A percentile compares a stretch with the other conserved stretches of the same genome.
phyloP scores from a whole-genome alignment of 2,888 invertebrate species.

The Standfussiana lucernea region DNA sequence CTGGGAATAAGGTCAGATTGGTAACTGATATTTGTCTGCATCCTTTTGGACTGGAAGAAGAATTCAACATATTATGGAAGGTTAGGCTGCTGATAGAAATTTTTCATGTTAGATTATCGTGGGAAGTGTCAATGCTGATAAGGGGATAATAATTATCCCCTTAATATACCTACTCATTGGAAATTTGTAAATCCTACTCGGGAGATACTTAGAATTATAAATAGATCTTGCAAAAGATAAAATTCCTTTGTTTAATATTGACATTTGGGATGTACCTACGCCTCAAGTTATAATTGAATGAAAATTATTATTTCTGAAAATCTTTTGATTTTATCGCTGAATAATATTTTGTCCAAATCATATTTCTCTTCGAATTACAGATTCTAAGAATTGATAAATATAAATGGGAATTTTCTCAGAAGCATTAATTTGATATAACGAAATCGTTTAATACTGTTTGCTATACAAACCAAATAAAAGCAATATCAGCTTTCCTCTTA shows the following conservation, averaged over 20 bases:
- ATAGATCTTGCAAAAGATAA: background rate
- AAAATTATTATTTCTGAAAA: background rate
- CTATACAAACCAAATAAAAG: slow-evolving; percentile 13
- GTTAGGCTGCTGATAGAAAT: background rate
- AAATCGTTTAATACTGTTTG: slow-evolving; percentile 13
- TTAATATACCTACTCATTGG: too few species aligned
- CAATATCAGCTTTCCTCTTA: slow-evolving; percentile 15
- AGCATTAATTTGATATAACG: slow-evolving; percentile 24
- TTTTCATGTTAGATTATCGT: background rate
- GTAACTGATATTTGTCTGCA: background rate
- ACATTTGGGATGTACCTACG: background rate
- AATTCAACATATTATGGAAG: background rate
- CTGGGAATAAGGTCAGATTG: background rate
- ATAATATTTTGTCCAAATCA: background rate
- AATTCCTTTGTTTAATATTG: background rate
- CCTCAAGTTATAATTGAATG: background rate
- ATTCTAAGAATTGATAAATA: slow-evolving; percentile 24
- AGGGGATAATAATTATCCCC: background rate
- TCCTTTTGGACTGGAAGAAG: background rate
- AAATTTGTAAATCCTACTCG: background rate
- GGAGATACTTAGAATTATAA: background rate
- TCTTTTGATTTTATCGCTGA: background rate
- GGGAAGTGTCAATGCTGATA: background rate
- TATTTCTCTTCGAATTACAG: slow-evolving; percentile 12
- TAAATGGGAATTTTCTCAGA: slow-evolving; percentile 15